Evolutionary conservation across 2,797 vertebrate species (phyloP), one percentile per base, ranked within the genome.

Genomic region (Pseudomugil gertrudae): DNA sequence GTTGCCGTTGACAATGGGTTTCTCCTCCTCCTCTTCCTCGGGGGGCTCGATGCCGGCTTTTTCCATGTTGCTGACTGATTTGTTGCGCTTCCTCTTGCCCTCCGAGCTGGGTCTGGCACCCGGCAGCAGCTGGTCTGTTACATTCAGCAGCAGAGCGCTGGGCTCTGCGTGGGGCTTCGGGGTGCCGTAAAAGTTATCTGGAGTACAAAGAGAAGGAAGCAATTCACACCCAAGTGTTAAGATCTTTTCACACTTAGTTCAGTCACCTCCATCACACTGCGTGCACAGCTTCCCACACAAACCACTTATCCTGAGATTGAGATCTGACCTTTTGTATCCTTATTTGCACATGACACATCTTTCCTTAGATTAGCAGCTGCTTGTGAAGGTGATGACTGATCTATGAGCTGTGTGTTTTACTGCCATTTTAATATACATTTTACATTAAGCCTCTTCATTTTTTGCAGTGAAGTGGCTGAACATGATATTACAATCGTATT

Each of bases 21-120:
- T 96, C 90, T 98, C 96, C 83, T 99, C 98, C 83, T 99, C 97
- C 58, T 98, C 97, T 84, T 98, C 97, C 88, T 98, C 97, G 0
- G 96, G 97, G 32, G 97, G 96, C 78, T 98, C 97, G 79, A 98
- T 92, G 85, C 96, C 95, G 48, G 96, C 94, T 89, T 97, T 98
- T 85, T 99, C 97, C 98, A 99, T 99, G 92, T 98, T 97, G 94
- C 96, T 99, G 87, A 99, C 96, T 23, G 98, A 99, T 82, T 98
- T 98, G 93, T 99, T 99, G 74, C 98, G 95, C 85, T 95, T 98
- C 73, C 97, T 94, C 87, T 99, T 99, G 85, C 96, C 96, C 93
- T 97, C 95, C 59, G 96, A 93, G 84, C 96, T 97, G 82, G 96
- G 96, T 91, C 95, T 95, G 88, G 96, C 95, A 77, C 98, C 97